Evolutionary conservation across 2,888 invertebrate species (phyloP), one percentile per base, ranked within the genome.

Genomic region (Drosophila pegasa): DNA sequence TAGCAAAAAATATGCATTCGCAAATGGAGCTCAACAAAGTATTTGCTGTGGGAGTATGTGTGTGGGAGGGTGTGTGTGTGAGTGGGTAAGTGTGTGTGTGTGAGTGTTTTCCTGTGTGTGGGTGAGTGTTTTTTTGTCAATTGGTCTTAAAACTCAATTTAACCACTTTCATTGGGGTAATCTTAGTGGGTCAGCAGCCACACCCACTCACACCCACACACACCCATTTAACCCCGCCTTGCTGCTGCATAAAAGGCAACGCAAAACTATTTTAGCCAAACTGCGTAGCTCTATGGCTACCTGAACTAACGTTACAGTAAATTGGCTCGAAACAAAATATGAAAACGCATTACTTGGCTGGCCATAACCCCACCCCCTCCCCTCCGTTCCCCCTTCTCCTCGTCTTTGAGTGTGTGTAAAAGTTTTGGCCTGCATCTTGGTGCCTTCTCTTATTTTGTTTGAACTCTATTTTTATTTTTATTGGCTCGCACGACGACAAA

Each of bases 401-500:
- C 27, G 43, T 47, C 16, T 45, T n/a, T n/a, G 47, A 18, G 64
- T 35, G 52, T 48, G 29, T 50, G 55, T 37, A 48, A 68, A 85
- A 81, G 79, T 85, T 85, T 67, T 61, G 78, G 69, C 61, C 67
- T 80, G 67, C 68, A 78, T 71, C 60, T 69, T 74, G 56, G 51
- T 76, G 52, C 40, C 55, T 37, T 66, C 63, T 67, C 63, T 78
- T 71, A 71, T 77, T 82, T 71, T 64, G 83, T 65, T 84, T 71
- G 65, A 80, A 87, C 65, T 87, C 71, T 75, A 75, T 84, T 82
- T 84, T 78, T 84, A 80, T 79, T 87, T 83, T 85, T 87, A 83
- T 83, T 82, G 83, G 85, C 85, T 70, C 56, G 52, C 57, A 66
- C 63, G 45, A 61, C 69, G 73, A 56, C 73, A 73, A 64, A 87